Evolutionary conservation across 2,113 vertebrate species (phyloP).

Genomic region (Stercorarius parasiticus): DNA sequence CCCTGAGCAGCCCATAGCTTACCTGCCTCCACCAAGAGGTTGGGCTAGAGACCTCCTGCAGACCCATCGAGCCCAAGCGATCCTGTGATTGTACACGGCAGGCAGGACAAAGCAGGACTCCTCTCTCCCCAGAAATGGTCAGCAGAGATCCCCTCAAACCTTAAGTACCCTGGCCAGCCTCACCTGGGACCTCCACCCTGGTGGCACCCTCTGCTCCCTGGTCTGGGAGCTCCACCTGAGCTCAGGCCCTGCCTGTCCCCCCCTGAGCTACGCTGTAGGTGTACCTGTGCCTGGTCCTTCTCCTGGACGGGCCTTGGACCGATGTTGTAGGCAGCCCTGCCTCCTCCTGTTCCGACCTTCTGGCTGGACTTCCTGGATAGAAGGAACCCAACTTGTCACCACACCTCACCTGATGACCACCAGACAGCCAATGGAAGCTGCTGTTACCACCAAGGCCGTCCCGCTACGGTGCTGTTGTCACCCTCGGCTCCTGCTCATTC

Average conservation of each 20-base stretch:
- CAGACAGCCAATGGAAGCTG: not conserved
- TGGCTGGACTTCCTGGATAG: not conserved
- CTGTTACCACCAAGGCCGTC: not conserved
- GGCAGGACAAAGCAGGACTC: not conserved
- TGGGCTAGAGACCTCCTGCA: not conserved
- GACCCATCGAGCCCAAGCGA: fast-evolving
- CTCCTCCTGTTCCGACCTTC: not conserved
- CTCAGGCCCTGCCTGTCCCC: not conserved
- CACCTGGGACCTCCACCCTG: not conserved
- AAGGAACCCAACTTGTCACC: fast-evolving
- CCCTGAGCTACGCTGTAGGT: fast-evolving
- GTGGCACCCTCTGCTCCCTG: not conserved
- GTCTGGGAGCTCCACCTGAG: not conserved
- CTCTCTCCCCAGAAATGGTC: fast-evolving
- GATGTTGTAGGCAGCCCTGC: fast-evolving
- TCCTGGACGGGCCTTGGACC: not conserved
- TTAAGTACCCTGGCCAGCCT: not conserved
- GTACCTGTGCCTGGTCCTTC: not conserved
- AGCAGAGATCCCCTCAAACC: not conserved
- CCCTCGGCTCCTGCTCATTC: not conserved
- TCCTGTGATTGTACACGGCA: fast-evolving
- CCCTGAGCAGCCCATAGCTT: not conserved
- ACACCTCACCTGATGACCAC: fast-evolving
- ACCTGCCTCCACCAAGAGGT: not conserved
- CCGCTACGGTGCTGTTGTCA: fast-evolving